Percentiles rank a stretch among this genome's conserved stretches.
Conservation (phyloP, 2,888 invertebrate genomes). For the Drosophila nr. medialis region DNA sequence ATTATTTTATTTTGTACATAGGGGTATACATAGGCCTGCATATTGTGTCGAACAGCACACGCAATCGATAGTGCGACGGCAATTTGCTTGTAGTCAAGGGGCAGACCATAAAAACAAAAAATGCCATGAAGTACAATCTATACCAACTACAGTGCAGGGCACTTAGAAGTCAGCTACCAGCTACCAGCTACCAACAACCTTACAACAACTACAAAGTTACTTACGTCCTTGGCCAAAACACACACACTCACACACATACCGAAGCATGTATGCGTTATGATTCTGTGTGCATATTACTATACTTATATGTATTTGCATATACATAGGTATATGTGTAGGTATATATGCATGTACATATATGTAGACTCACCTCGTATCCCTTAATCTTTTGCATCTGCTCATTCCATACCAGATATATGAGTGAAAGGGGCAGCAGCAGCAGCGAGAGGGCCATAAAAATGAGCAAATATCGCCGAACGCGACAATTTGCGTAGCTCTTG, state of each 20-base stretch:
- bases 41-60: constrained; percentile 17
- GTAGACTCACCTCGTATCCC: constrained; percentile 83
- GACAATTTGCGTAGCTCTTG: constrained; percentile 83
- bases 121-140: background rate
- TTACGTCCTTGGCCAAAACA: constrained; percentile 47
- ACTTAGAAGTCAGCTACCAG: constrained; percentile 38
- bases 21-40: constrained; percentile 5
- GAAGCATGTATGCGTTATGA: background rate
- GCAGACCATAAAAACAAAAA: constrained; percentile 32
- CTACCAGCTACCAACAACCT: constrained; percentile 17
- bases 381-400: constrained; percentile 85
- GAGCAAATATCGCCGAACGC: constrained; percentile 85
- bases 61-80: constrained; percentile 55
- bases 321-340: constrained; percentile 3
- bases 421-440: constrained; percentile 83
- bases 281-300: background rate
- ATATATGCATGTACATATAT: background rate
- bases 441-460: constrained; percentile 84
- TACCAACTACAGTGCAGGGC: constrained; percentile 37
- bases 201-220: constrained; percentile 25
- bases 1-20: background rate
- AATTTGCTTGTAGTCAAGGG: constrained; percentile 50
- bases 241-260: constrained; percentile 12
- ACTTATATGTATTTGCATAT: constrained; percentile 1
- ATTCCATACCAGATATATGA: constrained; percentile 84